Evolutionary conservation across 2,888 invertebrate species (phyloP).

Genomic region (Tenthredo amoena): DNA sequence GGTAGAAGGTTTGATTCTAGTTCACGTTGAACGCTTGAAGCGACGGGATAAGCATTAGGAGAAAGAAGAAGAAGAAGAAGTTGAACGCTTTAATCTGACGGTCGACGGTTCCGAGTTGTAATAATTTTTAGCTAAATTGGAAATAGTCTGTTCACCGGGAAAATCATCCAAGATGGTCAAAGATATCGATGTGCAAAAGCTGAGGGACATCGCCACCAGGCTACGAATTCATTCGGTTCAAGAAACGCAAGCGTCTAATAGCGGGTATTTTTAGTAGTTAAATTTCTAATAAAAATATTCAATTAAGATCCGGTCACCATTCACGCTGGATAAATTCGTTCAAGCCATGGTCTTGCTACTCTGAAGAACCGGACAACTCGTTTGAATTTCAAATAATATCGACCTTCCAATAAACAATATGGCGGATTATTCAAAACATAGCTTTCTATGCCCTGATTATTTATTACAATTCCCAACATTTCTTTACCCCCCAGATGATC

Average conservation of each 20-base stretch:
- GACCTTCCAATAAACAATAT: not conserved
- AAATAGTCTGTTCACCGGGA: not conserved
- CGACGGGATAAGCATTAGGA: too few species aligned
- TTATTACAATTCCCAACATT: not conserved
- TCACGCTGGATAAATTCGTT: not conserved
- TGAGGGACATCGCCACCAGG: slow-evolving; percentile 83
- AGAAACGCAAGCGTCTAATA: slow-evolving; percentile 84
- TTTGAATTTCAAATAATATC: not conserved
- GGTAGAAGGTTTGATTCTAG: not conserved
- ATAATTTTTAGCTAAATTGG: not conserved
- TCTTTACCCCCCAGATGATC: not conserved
- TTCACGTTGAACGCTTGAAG: not conserved
- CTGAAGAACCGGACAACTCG: not conserved
- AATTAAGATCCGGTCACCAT: not conserved
- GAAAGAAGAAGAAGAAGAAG: too few species aligned
- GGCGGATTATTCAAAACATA: not conserved
- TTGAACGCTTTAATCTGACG: not conserved
- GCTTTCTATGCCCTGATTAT: not conserved
- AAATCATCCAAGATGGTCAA: slow-evolving; percentile 64
- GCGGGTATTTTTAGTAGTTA: slow-evolving; percentile 79
- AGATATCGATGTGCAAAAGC: slow-evolving; percentile 71
- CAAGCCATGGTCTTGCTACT: not conserved
- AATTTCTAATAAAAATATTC: not conserved
- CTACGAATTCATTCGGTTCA: slow-evolving; percentile 83
- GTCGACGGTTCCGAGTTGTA: not conserved